A percentile compares a stretch with the other conserved stretches of the same genome.
Conservation (phyloP, 2,888 invertebrate genomes). For the Agrochola lota region DNA sequence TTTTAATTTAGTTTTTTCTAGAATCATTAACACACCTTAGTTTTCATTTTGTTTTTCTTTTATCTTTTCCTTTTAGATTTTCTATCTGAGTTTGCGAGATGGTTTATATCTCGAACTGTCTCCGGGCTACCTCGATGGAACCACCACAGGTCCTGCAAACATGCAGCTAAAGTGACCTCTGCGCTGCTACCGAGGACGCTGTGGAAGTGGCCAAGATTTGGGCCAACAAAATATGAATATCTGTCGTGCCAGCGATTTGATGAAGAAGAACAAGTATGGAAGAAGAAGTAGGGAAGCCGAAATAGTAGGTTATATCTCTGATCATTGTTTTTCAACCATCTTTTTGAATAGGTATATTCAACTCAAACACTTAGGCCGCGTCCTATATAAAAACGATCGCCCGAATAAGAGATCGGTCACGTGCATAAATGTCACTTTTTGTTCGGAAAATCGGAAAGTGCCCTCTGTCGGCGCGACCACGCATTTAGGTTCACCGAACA, state of each 20-base stretch:
- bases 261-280: too few species aligned
- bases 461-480: too few species aligned
- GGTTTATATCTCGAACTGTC: not conserved
- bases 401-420: too few species aligned
- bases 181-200: not conserved
- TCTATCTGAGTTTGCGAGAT: not conserved
- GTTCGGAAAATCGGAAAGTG: too few species aligned
- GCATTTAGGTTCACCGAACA: too few species aligned
- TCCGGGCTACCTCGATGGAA: not conserved
- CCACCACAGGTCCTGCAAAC: too few species aligned
- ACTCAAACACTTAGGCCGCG: not conserved
- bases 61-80: not conserved
- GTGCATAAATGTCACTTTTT: too few species aligned
- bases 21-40: conserved; percentile 42
- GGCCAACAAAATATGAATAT: not conserved
- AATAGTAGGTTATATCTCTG: not conserved
- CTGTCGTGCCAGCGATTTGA: not conserved
- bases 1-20: conserved; percentile 39
- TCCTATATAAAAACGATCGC: too few species aligned
- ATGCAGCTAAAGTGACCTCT: not conserved
- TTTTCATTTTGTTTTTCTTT: conserved; percentile 18
- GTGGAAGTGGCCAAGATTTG: not conserved
- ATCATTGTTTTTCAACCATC: not conserved
- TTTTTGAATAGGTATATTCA: not conserved
- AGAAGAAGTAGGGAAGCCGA: too few species aligned